Conservation (phyloP, 1,140 invertebrate genomes). For the Platyscapa corneri region DNA sequence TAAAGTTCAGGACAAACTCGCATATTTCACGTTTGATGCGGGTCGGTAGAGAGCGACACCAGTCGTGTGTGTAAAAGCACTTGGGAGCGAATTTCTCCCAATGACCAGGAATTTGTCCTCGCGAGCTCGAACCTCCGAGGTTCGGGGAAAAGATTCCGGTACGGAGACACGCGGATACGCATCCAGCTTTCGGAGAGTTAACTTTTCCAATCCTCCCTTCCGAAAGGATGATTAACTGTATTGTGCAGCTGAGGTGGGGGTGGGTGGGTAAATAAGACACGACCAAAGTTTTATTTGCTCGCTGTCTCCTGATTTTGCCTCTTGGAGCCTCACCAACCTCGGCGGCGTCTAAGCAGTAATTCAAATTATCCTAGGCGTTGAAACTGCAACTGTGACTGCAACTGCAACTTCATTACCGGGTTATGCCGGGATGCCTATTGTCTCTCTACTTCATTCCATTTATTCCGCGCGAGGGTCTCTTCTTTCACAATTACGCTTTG, state of each 20-base stretch:
- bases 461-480: not conserved
- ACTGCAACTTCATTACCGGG: conserved; percentile 6
- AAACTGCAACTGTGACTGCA: not conserved
- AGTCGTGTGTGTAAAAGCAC: conserved; percentile 5
- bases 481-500: not conserved
- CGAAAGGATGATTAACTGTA: no score
- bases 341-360: not conserved
- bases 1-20: conserved; percentile 57
- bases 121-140: not conserved
- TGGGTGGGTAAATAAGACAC: not conserved
- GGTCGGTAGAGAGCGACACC: not conserved
- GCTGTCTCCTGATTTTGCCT: no score
- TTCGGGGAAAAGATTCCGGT: not conserved
- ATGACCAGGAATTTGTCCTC: not conserved
- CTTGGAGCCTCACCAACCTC: not conserved
- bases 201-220: no score
- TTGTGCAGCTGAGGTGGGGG: no score
- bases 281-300: no score
- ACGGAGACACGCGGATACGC: no score
- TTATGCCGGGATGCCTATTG: not conserved
- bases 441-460: not conserved
- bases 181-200: no score
- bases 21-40: conserved; percentile 55
- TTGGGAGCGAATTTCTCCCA: not conserved
- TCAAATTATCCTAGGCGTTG: not conserved